A percentile compares a stretch with the other conserved stretches of the same genome.
Conservation (phyloP, 2,113 vertebrate species). For the Melanotaenia duboulayi region DNA sequence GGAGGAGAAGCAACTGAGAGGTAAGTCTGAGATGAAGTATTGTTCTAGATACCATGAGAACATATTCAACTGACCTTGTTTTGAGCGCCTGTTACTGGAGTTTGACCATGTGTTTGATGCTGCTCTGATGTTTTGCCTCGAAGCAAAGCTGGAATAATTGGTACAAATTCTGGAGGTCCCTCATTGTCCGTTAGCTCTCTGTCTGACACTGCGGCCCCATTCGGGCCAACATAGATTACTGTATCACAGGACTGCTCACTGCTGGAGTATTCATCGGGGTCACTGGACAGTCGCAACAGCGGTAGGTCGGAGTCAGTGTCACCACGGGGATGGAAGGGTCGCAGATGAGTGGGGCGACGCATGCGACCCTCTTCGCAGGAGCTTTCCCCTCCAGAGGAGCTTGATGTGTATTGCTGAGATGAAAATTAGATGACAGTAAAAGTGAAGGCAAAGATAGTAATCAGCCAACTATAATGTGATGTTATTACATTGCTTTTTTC, state of each 20-base stretch:
- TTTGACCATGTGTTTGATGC: constrained; percentile 52
- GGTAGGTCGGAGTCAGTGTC: constrained; percentile 88
- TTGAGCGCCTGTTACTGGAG: constrained; percentile 50
- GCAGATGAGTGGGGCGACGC: constrained; percentile 94
- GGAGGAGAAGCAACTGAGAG: constrained; percentile 11
- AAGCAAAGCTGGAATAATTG: constrained; percentile 92
- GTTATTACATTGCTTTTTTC: neutral
- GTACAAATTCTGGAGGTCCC: constrained; percentile 96
- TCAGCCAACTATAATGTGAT: neutral
- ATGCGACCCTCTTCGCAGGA: constrained; percentile 98
- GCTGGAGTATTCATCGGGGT: constrained; percentile 97
- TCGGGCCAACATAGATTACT: constrained; percentile 96
- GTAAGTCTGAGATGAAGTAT: neutral
- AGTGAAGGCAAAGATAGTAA: neutral
- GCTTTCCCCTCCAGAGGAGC: constrained; percentile 97
- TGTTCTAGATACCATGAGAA: neutral
- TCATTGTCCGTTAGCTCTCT: constrained; percentile 97
- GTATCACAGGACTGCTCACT: constrained; percentile 99
- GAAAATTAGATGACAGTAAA: constrained; percentile 9
- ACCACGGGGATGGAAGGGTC: constrained; percentile 91
- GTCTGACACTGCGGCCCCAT: constrained; percentile 94
- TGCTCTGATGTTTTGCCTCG: constrained; percentile 69
- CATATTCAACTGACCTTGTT: constrained; percentile 57
- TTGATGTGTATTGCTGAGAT: constrained; percentile 91
- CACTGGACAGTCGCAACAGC: constrained; percentile 89